phyloP scores from a whole-genome alignment of 1,140 invertebrate genomes.

The Cecropterus lyciades region DNA sequence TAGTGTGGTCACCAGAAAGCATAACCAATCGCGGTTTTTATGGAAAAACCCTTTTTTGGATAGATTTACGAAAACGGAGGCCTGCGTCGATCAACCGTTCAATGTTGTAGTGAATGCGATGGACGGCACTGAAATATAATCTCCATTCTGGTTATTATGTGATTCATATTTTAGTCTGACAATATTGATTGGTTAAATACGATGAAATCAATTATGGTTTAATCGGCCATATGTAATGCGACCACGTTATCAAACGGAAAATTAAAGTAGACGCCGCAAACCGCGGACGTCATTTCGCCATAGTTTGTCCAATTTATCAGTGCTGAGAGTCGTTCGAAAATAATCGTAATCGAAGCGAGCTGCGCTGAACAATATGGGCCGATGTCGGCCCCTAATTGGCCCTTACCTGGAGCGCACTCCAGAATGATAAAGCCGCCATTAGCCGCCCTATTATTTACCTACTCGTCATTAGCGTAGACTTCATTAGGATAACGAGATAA shows the following conservation, averaged over 20 bases:
- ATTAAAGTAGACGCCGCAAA: conserved; percentile 69
- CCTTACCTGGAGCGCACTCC: conserved; percentile 83
- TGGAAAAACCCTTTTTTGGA: no score
- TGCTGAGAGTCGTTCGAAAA: conserved; percentile 76
- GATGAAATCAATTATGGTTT: conserved; percentile 1
- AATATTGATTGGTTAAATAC: background rate
- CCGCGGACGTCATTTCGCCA: conserved; percentile 77
- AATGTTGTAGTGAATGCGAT: no score
- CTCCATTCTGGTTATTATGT: no score
- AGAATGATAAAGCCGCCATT: conserved; percentile 84
- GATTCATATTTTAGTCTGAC: no score
- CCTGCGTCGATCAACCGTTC: no score
- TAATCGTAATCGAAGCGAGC: conserved; percentile 83
- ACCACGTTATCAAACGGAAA: conserved; percentile 65
- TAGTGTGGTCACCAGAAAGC: no score
- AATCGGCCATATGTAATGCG: conserved; percentile 8
- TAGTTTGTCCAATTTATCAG: conserved; percentile 83
- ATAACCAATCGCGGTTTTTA: no score
- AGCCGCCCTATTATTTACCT: conserved; percentile 84
- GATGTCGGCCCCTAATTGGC: conserved; percentile 83
- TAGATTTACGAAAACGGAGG: no score
- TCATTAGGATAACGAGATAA: conserved; percentile 85
- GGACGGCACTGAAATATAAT: no score
- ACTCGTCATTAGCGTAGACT: conserved; percentile 84
- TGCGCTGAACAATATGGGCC: conserved; percentile 82